phyloP scores from a whole-genome alignment of 2,797 vertebrate species.

The Chiroxiphia lanceolata region DNA sequence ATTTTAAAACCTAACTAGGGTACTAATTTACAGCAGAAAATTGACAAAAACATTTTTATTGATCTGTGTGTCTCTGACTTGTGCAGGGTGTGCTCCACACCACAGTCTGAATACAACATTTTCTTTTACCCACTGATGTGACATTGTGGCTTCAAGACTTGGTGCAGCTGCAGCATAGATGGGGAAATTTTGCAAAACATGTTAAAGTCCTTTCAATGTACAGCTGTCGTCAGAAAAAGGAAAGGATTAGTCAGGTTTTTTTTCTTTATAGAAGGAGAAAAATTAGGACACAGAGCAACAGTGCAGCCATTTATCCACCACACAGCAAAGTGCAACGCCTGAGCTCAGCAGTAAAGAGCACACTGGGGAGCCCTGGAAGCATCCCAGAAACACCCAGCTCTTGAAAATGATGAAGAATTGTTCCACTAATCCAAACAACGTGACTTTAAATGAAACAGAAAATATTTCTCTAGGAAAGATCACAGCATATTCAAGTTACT shows the following conservation, averaged over 20 bases:
- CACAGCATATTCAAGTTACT: background rate
- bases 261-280: background rate
- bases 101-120: background rate
- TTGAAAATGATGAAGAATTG: background rate
- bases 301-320: background rate
- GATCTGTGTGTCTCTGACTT: background rate
- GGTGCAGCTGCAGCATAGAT: conserved; percentile 39
- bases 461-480: conserved; percentile 3
- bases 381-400: background rate
- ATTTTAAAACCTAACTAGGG: background rate
- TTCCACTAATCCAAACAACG: conserved; percentile 17
- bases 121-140: background rate
- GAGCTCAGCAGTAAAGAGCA: background rate
- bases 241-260: conserved; percentile 32
- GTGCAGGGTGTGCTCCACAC: background rate
- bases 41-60: background rate
- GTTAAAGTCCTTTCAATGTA: conserved; percentile 29
- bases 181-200: background rate
- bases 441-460: background rate
- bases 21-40: background rate
- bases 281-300: background rate
- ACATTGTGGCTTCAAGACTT: background rate
- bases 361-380: background rate
- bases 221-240: conserved; percentile 43
- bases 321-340: background rate